Evolutionary conservation across 2,113 vertebrate genomes (phyloP), one percentile per base, ranked within the genome.

Genomic region (Piaya cayana): DNA sequence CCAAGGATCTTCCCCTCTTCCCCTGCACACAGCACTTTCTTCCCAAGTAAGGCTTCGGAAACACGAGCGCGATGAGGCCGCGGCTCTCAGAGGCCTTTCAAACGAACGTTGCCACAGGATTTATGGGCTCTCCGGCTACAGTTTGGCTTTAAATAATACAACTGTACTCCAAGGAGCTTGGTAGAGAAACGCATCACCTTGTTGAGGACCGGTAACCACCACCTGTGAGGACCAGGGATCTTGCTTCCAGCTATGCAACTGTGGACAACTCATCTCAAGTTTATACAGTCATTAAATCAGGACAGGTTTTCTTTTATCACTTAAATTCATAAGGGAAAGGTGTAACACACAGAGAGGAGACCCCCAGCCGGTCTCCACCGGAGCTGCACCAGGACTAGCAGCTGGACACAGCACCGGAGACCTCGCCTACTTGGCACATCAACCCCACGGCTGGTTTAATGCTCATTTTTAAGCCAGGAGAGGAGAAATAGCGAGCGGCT

Each of bases 1-100:
- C 27, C 19, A 88, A 84, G 72, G 71, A 88, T 83, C 90, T 89
- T 65, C 96, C 80, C 93, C 83, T 78, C 26, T 89, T 96, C 78
- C 55, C 64, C 19, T 23, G 83, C 23, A 77, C 39, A 14, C 21
- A 32, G 65, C 4, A 6, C 76, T 86, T 78, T 92, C 96, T 97
- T 94, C 96, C 96, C 97, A 97, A 97, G 96, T 97, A 97, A 97
- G 97, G 96, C 93, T 95, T 94, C 86, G 11, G 94, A 72, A 93
- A 86, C 90, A 27, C 9, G 8, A 77, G 92, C 0, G 10, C 94
- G 18, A n/a, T 21, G 36, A 74, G 86, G 50, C 87, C 4, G 49
- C 71, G 30, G 60, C 22, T 27, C 86, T 42, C 71, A 1, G 1
- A 53, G 37, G 39, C 77, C 55, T 9, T 21, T 21, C 93, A 37